Percentiles rank a stretch among this genome's conserved stretches.
These are phyloP conservation scores for Alca torda DNA, from an alignment of 2,797 vertebrate genomes.

Conservation along the genomic window DNA sequence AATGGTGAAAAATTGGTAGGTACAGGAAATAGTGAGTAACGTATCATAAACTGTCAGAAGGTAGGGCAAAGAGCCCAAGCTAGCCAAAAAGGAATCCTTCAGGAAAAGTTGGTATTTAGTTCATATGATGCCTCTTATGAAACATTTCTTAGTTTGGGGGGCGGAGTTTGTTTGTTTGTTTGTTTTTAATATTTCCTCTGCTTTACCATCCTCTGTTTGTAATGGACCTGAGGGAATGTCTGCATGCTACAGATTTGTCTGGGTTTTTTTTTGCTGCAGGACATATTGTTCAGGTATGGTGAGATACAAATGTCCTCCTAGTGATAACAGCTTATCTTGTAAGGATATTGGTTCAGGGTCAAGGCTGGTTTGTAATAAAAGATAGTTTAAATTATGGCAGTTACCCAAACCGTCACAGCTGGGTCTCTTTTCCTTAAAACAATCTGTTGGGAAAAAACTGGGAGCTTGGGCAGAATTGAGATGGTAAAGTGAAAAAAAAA, in stretches of 20 bases:
- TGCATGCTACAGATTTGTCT: neutral
- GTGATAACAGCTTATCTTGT: neutral
- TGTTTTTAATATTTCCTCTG: neutral
- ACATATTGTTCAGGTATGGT: neutral
- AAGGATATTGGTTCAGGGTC: neutral
- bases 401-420: neutral
- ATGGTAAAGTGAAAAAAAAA: neutral
- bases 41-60: neutral
- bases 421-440: neutral
- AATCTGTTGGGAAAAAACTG: neutral
- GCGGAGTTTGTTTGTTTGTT: neutral
- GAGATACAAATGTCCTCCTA: neutral
- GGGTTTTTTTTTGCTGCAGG: neutral
- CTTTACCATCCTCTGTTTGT: neutral
- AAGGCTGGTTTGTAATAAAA: neutral
- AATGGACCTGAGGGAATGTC: neutral
- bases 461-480: neutral
- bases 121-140: accelerated
- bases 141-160: neutral
- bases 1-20: neutral
- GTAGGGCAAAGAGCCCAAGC: neutral
- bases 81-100: neutral
- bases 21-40: neutral
- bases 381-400: neutral
- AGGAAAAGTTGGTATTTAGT: neutral